Evolutionary conservation across 2,888 invertebrate species (phyloP), one percentile per base, ranked within the genome.

Genomic region (Fabriciana adippe): DNA sequence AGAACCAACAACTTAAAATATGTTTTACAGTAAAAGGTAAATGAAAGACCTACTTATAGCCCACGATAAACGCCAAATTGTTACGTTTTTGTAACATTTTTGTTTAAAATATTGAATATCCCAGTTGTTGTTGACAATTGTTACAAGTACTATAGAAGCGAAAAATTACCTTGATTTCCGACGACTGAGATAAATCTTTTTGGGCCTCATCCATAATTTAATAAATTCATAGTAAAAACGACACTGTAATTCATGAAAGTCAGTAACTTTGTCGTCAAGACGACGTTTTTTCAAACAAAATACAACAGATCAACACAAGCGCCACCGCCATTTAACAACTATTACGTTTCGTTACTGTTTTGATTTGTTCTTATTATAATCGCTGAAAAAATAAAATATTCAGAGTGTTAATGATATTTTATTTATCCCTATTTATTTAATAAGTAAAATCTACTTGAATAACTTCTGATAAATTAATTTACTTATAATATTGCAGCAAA

Each of bases 141-240:
- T 68, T 48, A 63, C 50, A 18, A 45, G 11, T 51, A 56, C 53
- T 18, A 56, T 56, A 48, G 47, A 31, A 61, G 50, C 55, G 18
- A 45, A 11, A 59, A 55, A 81, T 73, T 85, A 91, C 92, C 88
- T 89, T 88, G 41, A 77, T 79, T 78, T 92, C 90, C 72, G 86
- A 75, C 72, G 86, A 76, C 75, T 84, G 81, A 64, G 82, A 76
- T 73, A 79, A 73, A 76, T 77, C 74, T 76, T 85, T 83, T 72
- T 87, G 82, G 76, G 84, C 81, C 82, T 92, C 90, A 89, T 89
- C 92, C 92, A 92, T 92, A 84, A 86, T 91, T 89, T 87, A 85
- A 79, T 75, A 85, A 85, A 89, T 80, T 81, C 90, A 90, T 90
- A 89, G 80, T 88, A 86, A 81, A 83, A 85, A 84, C 80, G 85